Percentiles rank a stretch among this genome's conserved stretches.
Evolutionary conservation across 2,888 invertebrate genomes (phyloP).

Genomic region (Platerodrilus igneus): DNA sequence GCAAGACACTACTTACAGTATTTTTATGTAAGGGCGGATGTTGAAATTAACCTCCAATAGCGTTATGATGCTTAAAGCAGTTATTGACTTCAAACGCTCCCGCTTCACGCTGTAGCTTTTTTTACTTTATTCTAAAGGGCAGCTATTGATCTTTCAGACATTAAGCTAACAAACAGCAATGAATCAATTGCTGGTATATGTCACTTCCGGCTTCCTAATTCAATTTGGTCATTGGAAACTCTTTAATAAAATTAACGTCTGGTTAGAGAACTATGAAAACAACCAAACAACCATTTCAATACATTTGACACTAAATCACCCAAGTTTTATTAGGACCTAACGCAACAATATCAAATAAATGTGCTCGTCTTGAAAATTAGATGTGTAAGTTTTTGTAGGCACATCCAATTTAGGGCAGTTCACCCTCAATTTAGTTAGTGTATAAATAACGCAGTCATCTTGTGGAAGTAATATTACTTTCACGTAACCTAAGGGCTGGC

Average conservation of each 20-base stretch:
- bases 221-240: conserved; percentile 24
- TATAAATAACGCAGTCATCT: conserved; percentile 49
- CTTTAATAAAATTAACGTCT: conserved; percentile 33
- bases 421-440: conserved; percentile 46
- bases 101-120: too few relatives aligned
- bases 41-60: too few relatives aligned
- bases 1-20: too few relatives aligned
- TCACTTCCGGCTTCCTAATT: too few relatives aligned
- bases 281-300: background rate
- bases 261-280: conserved; percentile 21
- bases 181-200: too few relatives aligned
- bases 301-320: background rate
- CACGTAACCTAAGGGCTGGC: conserved; percentile 45
- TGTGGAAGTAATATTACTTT: conserved; percentile 48
- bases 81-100: too few relatives aligned
- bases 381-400: conserved; percentile 26
- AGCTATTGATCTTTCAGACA: too few relatives aligned
- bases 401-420: conserved; percentile 44
- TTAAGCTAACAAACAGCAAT: too few relatives aligned
- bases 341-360: conserved; percentile 16
- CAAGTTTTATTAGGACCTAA: conserved; percentile 4
- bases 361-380: conserved; percentile 20
- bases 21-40: too few relatives aligned
- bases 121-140: too few relatives aligned
- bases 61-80: too few relatives aligned